A percentile compares a stretch with the other conserved stretches of the same genome.
Evolutionary conservation across 2,113 vertebrate species (phyloP).

Genomic region (Phainopepla nitens): DNA sequence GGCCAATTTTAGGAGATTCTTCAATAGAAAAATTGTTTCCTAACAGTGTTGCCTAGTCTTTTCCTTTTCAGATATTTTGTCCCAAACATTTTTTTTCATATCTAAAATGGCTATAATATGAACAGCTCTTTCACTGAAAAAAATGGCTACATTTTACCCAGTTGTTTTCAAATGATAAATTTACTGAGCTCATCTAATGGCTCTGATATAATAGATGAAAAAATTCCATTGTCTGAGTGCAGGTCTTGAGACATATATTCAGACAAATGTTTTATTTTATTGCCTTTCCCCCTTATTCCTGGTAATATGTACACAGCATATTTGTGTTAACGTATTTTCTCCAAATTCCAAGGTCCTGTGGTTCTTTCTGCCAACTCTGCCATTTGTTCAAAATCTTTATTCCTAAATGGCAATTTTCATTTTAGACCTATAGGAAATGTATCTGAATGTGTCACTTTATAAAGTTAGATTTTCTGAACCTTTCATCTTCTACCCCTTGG

Average conservation of each 20-base stretch:
- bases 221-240: background rate
- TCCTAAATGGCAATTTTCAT: slow-evolving; percentile 34
- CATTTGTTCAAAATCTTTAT: slow-evolving; percentile 25
- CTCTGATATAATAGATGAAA: background rate
- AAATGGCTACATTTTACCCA: background rate
- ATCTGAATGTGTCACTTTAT: background rate
- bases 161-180: background rate
- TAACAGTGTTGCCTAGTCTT: background rate
- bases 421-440: background rate
- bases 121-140: background rate
- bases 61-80: slow-evolving; percentile 2
- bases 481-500: slow-evolving; percentile 9
- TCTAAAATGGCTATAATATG: background rate
- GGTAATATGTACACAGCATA: background rate
- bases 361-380: background rate
- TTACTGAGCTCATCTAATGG: slow-evolving; percentile 34
- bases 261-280: slow-evolving; percentile 30
- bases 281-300: background rate
- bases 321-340: background rate
- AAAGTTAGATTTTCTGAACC: slow-evolving; percentile 6
- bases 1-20: slow-evolving; percentile 22
- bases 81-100: background rate
- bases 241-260: background rate
- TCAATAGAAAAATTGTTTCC: slow-evolving; percentile 23
- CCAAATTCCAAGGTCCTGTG: background rate